Evolutionary conservation across 1,140 invertebrate genomes (phyloP).

Genomic region (Pentalonia nigronervosa): DNA sequence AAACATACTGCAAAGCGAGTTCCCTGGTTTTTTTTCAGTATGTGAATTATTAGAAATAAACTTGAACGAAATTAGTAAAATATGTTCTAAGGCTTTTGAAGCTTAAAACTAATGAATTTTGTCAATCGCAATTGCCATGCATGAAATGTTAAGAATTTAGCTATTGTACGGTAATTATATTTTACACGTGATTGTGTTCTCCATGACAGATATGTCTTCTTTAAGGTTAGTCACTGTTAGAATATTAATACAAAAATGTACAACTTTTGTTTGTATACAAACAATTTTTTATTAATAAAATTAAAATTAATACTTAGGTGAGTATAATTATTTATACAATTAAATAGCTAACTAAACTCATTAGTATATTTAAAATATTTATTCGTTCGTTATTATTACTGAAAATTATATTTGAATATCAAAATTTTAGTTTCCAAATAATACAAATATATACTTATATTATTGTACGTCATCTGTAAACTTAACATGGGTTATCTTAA

Average conservation of each 20-base stretch:
- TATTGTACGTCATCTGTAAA: not conserved
- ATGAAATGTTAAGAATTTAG: constrained; percentile 21
- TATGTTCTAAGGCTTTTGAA: not conserved
- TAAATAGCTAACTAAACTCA: not conserved
- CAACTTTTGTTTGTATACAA: not conserved
- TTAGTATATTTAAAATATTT: not conserved
- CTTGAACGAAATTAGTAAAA: constrained; percentile 7
- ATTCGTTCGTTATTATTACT: not conserved
- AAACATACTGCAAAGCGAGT: not conserved
- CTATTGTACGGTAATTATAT: constrained; percentile 48
- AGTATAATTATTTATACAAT: not conserved
- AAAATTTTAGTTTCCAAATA: not conserved
- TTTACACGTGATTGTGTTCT: constrained; percentile 16
- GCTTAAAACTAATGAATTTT: constrained; percentile 27
- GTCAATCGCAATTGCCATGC: constrained; percentile 10
- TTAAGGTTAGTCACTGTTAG: constrained; percentile 45
- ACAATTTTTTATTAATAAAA: not conserved
- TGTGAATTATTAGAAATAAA: constrained; percentile 6
- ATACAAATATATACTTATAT: not conserved
- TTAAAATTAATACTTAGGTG: not conserved
- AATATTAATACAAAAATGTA: not conserved
- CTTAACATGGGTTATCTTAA: not conserved
- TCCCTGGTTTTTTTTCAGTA: not conserved
- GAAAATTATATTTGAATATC: not conserved
- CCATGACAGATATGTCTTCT: constrained; percentile 35